Conservation (phyloP, 1,140 invertebrate species). For the Leptopilina boulardi region DNA sequence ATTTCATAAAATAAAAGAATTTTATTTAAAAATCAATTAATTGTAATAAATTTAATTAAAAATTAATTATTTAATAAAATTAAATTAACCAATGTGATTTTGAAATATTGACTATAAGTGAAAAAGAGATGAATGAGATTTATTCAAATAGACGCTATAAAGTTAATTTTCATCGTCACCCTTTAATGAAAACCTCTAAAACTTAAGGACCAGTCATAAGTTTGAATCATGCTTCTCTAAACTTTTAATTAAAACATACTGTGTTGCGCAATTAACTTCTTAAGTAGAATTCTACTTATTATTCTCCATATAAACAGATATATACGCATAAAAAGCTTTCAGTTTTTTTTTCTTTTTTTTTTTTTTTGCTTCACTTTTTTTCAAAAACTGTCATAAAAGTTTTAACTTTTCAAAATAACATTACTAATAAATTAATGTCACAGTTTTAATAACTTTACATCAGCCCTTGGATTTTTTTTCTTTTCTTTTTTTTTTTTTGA, state of each 20-base stretch:
- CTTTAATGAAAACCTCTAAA: conserved; percentile 11
- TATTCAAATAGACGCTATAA: background rate
- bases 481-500: no score
- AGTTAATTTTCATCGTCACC: background rate
- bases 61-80: no score
- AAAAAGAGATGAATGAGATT: background rate
- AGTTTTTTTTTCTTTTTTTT: background rate
- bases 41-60: no score
- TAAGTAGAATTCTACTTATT: background rate
- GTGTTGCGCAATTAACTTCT: background rate
- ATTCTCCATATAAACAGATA: background rate
- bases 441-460: background rate
- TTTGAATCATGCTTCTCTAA: background rate
- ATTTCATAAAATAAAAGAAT: no score
- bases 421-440: background rate
- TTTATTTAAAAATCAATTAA: no score
- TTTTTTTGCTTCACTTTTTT: no score
- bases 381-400: background rate
- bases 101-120: background rate
- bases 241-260: conserved; percentile 7
- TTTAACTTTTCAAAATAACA: background rate
- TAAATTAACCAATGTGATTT: no score
- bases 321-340: background rate
- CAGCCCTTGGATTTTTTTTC: background rate
- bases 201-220: background rate